Base-by-base conservation (phyloP, 2,888 invertebrate genomes). In the Ommatoiulus sabulosus region DNA sequence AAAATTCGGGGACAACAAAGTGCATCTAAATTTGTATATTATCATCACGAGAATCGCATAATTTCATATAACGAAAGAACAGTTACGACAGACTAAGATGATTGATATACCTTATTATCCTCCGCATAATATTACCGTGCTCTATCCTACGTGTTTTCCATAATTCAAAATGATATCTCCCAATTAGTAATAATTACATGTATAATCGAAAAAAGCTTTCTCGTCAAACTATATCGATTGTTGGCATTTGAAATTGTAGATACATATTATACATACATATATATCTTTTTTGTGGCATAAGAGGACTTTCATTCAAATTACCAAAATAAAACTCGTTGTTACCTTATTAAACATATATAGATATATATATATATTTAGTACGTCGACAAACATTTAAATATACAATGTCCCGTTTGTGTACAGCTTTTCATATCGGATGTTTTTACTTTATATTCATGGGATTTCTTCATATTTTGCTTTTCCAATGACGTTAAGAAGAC, bases 331-430 rank as follows among this genome's bases (percentile, higher is more conserved):
- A 80, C 80, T 80, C 80, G 80, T 80, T 80, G 80, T 80, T 80
- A 80, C 20, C 80, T 80, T 80, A 80, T 80, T 80, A 35, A 80
- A 80, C 35, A 80, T 80, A 10, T 80, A 80, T 80, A 80, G 80
- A 24, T 35, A 80, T 80, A 80, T 63, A 63, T 46, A 46, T 80
- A 72, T 72, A 72, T 72, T 80, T 80, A 80, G 80, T 80, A 80
- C 8, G 35, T 80, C 80, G 80, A 35, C 24, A 80, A 80, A 80
- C 80, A 80, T 80, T 80, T 80, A 80, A 35, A 80, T 80, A 72
- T 80, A 80, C 80, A 80, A 80, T 80, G 80, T 80, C 80, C 80
- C 80, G 80, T 80, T 80, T 80, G 80, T 80, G 80, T 80, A 80
- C 80, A 80, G 80, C 80, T 80, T 80, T 80, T 35, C 10, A 35